Evolutionary conservation across 1,140 invertebrate genomes (phyloP).

Genomic region (Ruditapes philippinarum): DNA sequence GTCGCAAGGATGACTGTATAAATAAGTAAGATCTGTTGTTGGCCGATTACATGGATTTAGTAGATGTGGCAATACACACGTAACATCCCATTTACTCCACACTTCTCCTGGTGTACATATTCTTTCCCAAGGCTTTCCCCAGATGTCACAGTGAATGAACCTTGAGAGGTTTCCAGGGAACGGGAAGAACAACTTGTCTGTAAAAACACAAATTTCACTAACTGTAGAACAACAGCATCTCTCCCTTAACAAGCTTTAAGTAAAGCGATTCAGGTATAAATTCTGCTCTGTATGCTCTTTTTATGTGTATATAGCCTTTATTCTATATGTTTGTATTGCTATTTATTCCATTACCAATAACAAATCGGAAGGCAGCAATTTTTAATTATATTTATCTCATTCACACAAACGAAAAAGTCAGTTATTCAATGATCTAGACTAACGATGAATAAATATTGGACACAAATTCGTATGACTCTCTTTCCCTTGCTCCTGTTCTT

Average conservation of each 20-base stretch:
- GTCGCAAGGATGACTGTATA: conserved; percentile 58
- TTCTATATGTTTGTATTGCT: background rate
- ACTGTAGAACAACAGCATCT: conserved; percentile 2
- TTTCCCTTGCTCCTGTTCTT: background rate
- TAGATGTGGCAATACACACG: conserved; percentile 63
- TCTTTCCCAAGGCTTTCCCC: conserved; percentile 73
- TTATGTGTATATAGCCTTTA: background rate
- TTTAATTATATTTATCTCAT: background rate
- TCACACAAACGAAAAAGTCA: background rate
- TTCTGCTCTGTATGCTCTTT: background rate
- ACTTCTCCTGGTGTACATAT: conserved; percentile 61
- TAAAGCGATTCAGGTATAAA: background rate
- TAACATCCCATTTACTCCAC: conserved; percentile 67
- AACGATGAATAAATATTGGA: background rate
- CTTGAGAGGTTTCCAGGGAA: conserved; percentile 64
- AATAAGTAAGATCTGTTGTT: conserved; percentile 12
- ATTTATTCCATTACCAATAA: background rate
- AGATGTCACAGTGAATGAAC: conserved; percentile 77
- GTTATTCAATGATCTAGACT: background rate
- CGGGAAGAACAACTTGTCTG: conserved; percentile 70
- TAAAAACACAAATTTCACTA: conserved; percentile 25
- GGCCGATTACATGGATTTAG: conserved; percentile 47
- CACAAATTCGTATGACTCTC: background rate
- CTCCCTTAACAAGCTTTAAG: background rate
- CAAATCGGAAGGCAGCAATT: background rate